phyloP scores from a whole-genome alignment of 2,113 vertebrate species.

The Carassius gibelio region DNA sequence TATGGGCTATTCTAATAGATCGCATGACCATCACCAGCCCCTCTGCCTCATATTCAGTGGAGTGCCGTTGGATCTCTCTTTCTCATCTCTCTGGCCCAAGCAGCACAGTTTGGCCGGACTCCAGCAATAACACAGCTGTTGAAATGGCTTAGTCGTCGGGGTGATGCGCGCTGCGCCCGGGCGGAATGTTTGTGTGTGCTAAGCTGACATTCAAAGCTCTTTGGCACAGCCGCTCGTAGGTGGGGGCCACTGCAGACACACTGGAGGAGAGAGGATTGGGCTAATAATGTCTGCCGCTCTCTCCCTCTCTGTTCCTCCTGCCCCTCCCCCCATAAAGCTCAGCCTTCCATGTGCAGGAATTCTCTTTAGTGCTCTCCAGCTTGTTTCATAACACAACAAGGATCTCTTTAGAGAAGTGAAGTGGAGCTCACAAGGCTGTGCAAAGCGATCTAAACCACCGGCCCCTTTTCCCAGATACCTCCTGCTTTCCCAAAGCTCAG shows the following conservation, averaged over 20 bases:
- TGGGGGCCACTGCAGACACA: slow-evolving; percentile 57
- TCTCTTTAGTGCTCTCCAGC: slow-evolving; percentile 68
- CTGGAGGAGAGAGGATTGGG: slow-evolving; percentile 45
- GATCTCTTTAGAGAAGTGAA: slow-evolving; percentile 68
- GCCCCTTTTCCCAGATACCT: slow-evolving; percentile 32
- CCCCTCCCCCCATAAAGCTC: slow-evolving; percentile 44
- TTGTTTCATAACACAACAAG: slow-evolving; percentile 70
- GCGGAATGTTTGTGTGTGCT: slow-evolving; percentile 74
- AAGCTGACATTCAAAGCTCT: slow-evolving; percentile 73
- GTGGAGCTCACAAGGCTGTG: slow-evolving; percentile 63
- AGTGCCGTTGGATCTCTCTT: slow-evolving; percentile 40
- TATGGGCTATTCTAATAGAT: not conserved
- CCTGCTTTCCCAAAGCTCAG: slow-evolving; percentile 14
- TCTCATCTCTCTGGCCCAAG: slow-evolving; percentile 61
- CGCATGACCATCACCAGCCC: not conserved
- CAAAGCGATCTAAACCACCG: slow-evolving; percentile 65
- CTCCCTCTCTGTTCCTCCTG: slow-evolving; percentile 23
- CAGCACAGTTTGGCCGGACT: slow-evolving; percentile 71
- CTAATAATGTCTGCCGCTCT: slow-evolving; percentile 57
- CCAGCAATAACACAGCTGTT: slow-evolving; percentile 86
- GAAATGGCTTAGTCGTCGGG: slow-evolving; percentile 83
- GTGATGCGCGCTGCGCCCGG: slow-evolving; percentile 69
- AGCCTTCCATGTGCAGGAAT: slow-evolving; percentile 57
- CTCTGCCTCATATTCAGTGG: not conserved
- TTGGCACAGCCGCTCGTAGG: slow-evolving; percentile 55